These are phyloP conservation scores for Pollachius pollachius DNA, from an alignment of 2,113 vertebrate genomes.

Conservation along the genomic window DNA sequence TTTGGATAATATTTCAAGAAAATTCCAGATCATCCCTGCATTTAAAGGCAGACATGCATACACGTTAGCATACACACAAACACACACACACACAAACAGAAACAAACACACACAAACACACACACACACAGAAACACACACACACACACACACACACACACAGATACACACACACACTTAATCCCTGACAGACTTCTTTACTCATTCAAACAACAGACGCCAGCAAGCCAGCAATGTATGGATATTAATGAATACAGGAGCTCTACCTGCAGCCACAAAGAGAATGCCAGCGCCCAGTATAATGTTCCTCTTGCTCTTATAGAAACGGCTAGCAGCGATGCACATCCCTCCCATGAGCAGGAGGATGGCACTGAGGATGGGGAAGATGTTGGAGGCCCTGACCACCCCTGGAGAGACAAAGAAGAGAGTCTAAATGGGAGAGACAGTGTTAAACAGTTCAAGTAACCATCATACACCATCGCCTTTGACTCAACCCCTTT, in stretches of 20 bases:
- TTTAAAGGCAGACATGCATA: neutral
- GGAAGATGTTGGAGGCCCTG: constrained; percentile 94
- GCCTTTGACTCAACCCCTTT: too few relatives aligned
- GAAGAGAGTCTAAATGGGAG: constrained; percentile 4
- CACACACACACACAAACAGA: neutral
- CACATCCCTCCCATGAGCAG: constrained; percentile 91
- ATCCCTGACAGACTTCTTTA: too few relatives aligned
- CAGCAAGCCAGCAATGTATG: too few relatives aligned
- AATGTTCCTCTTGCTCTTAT: constrained; percentile 91
- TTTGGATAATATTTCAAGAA: too few relatives aligned
- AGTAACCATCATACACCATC: too few relatives aligned
- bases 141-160: neutral
- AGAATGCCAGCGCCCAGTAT: constrained; percentile 91
- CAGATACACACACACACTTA: neutral
- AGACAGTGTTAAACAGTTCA: neutral
- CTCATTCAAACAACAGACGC: too few relatives aligned
- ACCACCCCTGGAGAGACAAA: constrained; percentile 79
- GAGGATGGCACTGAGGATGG: constrained; percentile 92
- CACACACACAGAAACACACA: too few relatives aligned
- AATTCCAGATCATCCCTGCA: neutral
- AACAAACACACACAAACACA: neutral
- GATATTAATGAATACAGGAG: too few relatives aligned
- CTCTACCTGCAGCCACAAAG: constrained; percentile 89
- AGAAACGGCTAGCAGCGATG: constrained; percentile 89
- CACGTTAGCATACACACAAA: neutral